Evolutionary conservation across 2,113 vertebrate genomes (phyloP), one percentile per base, ranked within the genome.

Genomic region (Anoura caudifer): DNA sequence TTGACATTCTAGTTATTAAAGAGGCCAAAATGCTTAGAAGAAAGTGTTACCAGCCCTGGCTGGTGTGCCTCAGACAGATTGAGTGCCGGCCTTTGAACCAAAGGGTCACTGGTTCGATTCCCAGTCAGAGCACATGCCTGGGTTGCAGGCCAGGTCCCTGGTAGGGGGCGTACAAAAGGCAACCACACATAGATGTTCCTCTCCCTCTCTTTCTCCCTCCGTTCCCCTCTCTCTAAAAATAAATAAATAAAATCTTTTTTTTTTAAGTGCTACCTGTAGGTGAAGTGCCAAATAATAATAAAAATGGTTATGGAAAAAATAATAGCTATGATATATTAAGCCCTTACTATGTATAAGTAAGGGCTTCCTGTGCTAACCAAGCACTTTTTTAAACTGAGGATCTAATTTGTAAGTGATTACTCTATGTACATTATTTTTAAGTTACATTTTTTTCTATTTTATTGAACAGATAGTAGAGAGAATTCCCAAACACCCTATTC

Each of bases 1-100:
- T 15, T 67, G 28, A 28, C 4, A 76, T 95, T 95, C 36, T 80
- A 28, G 13, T 72, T 77, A 96, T 72, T 77, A 96, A 72, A 94
- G 54, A 75, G 47, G 59, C 54, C 76, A 75, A 94, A 84, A 90
- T 92, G 43, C 80, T 80, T 84, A 14, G 54, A 84, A 90, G 76
- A 43, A 87, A 75, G 33, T 76, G 41, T 54, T 89, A 63, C 36
- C 52, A 72, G 72, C 56, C 8, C 22, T 59, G 8, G 22, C 56
- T 59, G 56, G 56, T 59, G 22, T 59, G 22, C 7, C 56, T 59
- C 22, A 59, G 54, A 7, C 24, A 22, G 56, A 59, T 10, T 59
- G 56, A 59, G 56, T 10, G 8, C 56, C 7, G 22, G 8, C 8
- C 22, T 59, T 20, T 3, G 8, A 59, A 10, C 56, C 7, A 24